Evolutionary conservation across 1,140 invertebrate species (phyloP).

Genomic region (Neotoxoptera formosana): DNA sequence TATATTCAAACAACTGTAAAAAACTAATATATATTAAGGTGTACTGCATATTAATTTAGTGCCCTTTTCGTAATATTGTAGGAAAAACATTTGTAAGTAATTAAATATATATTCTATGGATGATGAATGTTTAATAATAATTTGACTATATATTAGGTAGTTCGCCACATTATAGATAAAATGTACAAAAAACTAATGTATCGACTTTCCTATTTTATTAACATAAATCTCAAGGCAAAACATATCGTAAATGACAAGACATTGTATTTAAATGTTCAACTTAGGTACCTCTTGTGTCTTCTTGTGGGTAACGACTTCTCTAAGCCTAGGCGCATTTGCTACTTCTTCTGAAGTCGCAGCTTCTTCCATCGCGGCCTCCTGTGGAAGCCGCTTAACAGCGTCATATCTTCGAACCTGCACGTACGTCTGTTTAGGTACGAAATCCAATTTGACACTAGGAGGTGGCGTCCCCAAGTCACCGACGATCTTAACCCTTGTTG

Average conservation of each 20-base stretch:
- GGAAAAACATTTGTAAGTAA: too few relatives aligned
- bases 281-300: slow-evolving; percentile 68
- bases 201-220: neutral
- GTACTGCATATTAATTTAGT: neutral
- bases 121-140: neutral
- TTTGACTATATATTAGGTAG: neutral
- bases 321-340: slow-evolving; percentile 69
- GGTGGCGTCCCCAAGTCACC: slow-evolving; percentile 66
- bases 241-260: neutral
- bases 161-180: neutral
- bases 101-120: neutral
- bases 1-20: neutral
- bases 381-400: slow-evolving; percentile 69
- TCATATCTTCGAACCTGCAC: slow-evolving; percentile 72
- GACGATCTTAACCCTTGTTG: slow-evolving; percentile 67
- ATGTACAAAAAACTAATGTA: neutral
- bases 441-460: slow-evolving; percentile 65
- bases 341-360: slow-evolving; percentile 70
- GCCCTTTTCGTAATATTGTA: neutral
- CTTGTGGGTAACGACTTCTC: slow-evolving; percentile 73
- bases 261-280: neutral
- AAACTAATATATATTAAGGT: neutral
- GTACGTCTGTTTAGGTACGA: slow-evolving; percentile 73
- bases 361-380: slow-evolving; percentile 67
- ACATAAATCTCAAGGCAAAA: neutral